A percentile compares a stretch with the other conserved stretches of the same genome.
phyloP scores from a whole-genome alignment of 1,140 invertebrate genomes.

The Atta cephalotes region DNA sequence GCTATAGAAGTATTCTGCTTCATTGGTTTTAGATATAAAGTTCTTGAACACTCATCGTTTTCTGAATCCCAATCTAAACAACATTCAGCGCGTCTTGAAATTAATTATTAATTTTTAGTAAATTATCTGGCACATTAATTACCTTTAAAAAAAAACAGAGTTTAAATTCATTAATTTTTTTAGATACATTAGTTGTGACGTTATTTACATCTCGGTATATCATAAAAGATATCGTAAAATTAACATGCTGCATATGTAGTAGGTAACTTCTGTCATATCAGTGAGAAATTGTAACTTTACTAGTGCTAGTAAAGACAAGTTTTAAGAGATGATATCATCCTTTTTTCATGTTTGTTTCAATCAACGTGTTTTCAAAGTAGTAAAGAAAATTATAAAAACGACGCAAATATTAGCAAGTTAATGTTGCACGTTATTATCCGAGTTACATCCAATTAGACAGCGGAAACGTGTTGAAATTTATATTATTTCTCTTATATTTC shows the following conservation, averaged over 20 bases:
- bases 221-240: background rate
- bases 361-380: background rate
- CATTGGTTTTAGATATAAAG: background rate
- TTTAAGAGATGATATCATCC: conserved; percentile 1
- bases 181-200: background rate
- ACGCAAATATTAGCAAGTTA: background rate
- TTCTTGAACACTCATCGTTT: background rate
- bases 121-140: background rate
- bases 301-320: background rate
- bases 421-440: background rate
- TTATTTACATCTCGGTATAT: background rate
- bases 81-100: background rate
- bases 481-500: background rate
- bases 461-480: background rate
- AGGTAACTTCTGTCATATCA: background rate
- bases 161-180: background rate
- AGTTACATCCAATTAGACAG: background rate
- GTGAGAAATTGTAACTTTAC: background rate
- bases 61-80: background rate
- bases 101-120: background rate
- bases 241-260: background rate
- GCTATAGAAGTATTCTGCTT: background rate
- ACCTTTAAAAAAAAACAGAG: background rate
- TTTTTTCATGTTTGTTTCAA: conserved; percentile 1
- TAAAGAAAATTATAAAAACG: background rate